A percentile compares a stretch with the other conserved stretches of the same genome.
Evolutionary conservation across 35 echinoderm and acorn worm genomes (phyloP).

Genomic region (Apostichopus californicus): DNA sequence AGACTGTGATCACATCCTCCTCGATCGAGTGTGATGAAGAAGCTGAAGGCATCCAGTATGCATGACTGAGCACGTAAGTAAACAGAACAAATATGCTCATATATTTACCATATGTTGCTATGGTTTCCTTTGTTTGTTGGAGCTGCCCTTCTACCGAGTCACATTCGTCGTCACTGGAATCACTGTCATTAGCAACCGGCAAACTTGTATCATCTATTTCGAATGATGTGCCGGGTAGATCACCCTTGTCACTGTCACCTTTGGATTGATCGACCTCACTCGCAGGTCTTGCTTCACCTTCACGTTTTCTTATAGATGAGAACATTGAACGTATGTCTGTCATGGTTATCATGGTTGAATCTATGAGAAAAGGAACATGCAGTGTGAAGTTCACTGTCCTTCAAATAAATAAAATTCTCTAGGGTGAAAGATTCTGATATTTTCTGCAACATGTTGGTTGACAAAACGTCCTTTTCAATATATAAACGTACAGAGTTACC

Average conservation of each 20-base stretch:
- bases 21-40: too few relatives aligned
- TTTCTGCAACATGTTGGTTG: too few relatives aligned
- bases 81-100: too few relatives aligned
- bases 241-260: not conserved
- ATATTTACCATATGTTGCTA: not conserved
- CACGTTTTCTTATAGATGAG: not conserved
- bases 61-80: too few relatives aligned
- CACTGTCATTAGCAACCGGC: constrained; percentile 1
- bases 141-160: not conserved
- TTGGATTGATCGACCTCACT: not conserved
- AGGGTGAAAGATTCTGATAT: too few relatives aligned
- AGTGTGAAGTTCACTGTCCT: too few relatives aligned
- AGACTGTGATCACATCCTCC: too few relatives aligned
- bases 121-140: not conserved
- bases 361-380: constrained; percentile 1
- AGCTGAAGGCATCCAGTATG: too few relatives aligned
- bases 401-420: too few relatives aligned
- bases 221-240: not conserved
- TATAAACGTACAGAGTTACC: too few relatives aligned
- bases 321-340: not conserved
- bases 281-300: not conserved
- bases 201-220: not conserved
- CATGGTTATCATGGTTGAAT: not conserved
- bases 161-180: not conserved
- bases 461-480: too few relatives aligned